A percentile compares a stretch with the other conserved stretches of the same genome.
These are phyloP conservation scores for Coilia nasus DNA, from an alignment of 2,797 vertebrate species.

Conservation along the genomic window DNA sequence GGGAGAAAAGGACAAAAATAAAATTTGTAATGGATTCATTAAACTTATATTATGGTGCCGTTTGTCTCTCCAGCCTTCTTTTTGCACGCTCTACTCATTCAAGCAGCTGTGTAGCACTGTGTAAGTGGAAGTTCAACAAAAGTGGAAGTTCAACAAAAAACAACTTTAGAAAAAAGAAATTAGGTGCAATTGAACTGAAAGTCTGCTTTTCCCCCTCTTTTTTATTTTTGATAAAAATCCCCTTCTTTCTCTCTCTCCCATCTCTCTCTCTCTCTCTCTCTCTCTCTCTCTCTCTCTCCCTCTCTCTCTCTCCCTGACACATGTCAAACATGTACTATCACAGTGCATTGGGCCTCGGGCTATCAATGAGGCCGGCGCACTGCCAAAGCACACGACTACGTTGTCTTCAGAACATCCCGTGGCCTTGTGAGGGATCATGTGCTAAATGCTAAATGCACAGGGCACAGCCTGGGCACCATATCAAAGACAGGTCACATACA, in stretches of 20 bases:
- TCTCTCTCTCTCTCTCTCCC: background rate
- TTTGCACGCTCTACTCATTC: slow-evolving; percentile 24
- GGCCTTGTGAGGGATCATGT: slow-evolving; percentile 7
- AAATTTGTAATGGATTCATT: slow-evolving; percentile 30
- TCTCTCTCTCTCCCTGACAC: background rate
- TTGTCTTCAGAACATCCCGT: slow-evolving; percentile 34
- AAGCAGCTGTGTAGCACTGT: background rate
- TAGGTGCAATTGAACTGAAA: background rate
- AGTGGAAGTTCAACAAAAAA: background rate
- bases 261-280: background rate
- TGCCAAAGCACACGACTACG: slow-evolving; percentile 32
- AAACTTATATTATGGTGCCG: slow-evolving; percentile 31
- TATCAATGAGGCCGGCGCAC: slow-evolving; percentile 33
- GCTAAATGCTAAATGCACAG: background rate
- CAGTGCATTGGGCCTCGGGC: slow-evolving; percentile 23
- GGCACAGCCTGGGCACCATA: background rate
- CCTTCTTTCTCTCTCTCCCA: slow-evolving; percentile 50
- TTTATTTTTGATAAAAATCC: slow-evolving; percentile 37
- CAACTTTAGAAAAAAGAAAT: background rate
- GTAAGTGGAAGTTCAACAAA: no score
- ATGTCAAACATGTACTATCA: slow-evolving; percentile 27
- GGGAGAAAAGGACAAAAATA: slow-evolving; percentile 23
- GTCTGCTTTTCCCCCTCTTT: slow-evolving; percentile 39
- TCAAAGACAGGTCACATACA: background rate
- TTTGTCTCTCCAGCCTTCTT: slow-evolving; percentile 3